These are phyloP conservation scores for Sceloporus undulatus DNA, from an alignment of 2,113 vertebrate species.

Conservation along the genomic window DNA sequence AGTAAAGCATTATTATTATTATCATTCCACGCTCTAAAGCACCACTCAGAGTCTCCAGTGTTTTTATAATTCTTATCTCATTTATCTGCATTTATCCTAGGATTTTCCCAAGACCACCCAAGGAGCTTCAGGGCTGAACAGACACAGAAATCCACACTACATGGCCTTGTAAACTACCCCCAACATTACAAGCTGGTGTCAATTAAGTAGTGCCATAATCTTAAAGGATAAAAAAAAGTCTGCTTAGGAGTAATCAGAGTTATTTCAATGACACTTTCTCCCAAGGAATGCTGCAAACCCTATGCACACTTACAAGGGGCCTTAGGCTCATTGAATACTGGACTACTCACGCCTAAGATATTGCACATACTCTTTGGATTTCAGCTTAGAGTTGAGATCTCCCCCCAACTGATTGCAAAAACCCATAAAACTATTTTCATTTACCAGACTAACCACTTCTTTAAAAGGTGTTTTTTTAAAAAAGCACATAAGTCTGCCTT, in stretches of 20 bases:
- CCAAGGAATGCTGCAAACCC: background rate
- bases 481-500: too few relatives aligned
- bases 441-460: background rate
- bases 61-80: slow-evolving; percentile 1
- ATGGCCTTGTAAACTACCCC: background rate
- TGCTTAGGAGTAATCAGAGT: background rate
- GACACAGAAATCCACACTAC: background rate
- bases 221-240: background rate
- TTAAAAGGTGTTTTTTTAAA: too few relatives aligned
- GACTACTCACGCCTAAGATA: background rate
- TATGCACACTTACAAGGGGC: background rate
- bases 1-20: background rate
- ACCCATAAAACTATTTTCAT: background rate
- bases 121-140: background rate
- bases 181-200: background rate
- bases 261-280: background rate
- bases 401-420: background rate
- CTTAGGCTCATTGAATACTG: too few relatives aligned
- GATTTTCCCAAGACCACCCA: slow-evolving; percentile 16
- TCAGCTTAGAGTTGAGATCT: background rate
- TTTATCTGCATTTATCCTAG: background rate
- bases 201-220: background rate
- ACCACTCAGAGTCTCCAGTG: background rate
- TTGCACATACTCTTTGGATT: background rate
- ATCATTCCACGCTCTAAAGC: background rate